Base-by-base conservation (phyloP, 1,140 invertebrate genomes). In the Latrodectus geometricus region DNA sequence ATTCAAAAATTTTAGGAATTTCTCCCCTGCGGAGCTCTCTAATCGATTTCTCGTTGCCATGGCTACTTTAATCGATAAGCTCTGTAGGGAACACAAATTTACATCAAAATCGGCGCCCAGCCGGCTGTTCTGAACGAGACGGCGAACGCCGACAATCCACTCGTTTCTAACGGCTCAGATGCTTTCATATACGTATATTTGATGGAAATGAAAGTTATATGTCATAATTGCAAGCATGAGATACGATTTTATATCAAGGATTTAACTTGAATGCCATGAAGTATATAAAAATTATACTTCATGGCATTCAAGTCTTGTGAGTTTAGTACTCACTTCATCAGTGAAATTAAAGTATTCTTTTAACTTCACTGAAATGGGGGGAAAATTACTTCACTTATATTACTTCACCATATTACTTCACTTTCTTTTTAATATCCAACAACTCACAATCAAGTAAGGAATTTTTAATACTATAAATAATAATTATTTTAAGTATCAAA, bases 21-120 rank as follows among this genome's bases (percentile, higher is more conserved):
- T 14, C 12, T 14, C 12, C 12, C 61, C 12, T 15, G 61, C 12
- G 61, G 61, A 65, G 61, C 12, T 14, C 68, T n/a, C 2, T 4
- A 69, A 69, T 69, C 68, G 68, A 69, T 69, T 69, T n/a, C 21
- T 9, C 15, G 68, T 69, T 69, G 14, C 21, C 68, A 69, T 69
- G 21, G 20, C 68, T 15, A 69, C 68, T 9, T 14, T 11, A 69
- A 69, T 69, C 68, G 20, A 69, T 69, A 69, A 20, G n/a, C 21
- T 11, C 15, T 7, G 68, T 20, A 69, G 9, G 68, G 68, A n/a
- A 21, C 68, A 11, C 68, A n/a, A 69, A 69, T 69, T 69, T 69
- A 69, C 68, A 69, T 69, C 68, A 23, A 69, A 69, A n/a, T 69
- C 68, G 68, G 20, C 20, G 68, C 20, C 20, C 20, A 11, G 68